Percentiles rank a stretch among this genome's conserved stretches.
Conservation (phyloP, 1,140 invertebrate species). For the Hypothenemus hampei region DNA sequence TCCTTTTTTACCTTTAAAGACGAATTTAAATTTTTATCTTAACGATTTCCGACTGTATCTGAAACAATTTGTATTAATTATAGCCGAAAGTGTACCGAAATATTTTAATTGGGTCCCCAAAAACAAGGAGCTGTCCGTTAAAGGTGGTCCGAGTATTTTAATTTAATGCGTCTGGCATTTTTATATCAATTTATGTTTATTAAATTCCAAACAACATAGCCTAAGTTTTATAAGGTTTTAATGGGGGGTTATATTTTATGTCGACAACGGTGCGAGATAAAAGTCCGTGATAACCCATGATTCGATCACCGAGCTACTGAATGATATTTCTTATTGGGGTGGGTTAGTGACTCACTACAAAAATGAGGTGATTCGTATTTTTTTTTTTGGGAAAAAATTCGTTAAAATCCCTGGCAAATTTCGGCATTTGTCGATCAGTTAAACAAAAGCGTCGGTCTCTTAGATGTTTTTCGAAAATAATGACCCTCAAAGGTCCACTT, state of each 20-base stretch:
- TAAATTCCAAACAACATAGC: constrained; percentile 28
- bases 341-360: too few species aligned
- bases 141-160: constrained; percentile 25
- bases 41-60: constrained; percentile 27
- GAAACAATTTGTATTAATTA: constrained; percentile 32
- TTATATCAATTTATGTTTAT: constrained; percentile 27
- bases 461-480: constrained; percentile 10
- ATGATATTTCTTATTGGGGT: neutral
- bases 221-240: constrained; percentile 22
- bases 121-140: constrained; percentile 26
- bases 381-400: too few species aligned
- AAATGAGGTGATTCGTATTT: too few species aligned
- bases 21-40: constrained; percentile 22
- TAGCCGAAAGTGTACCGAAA: constrained; percentile 29
- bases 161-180: constrained; percentile 27
- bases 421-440: constrained; percentile 8
- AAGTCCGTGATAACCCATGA: neutral
- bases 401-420: too few species aligned
- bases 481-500: constrained; percentile 8
- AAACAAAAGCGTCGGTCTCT: constrained; percentile 8
- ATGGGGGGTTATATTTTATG: constrained; percentile 21
- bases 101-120: constrained; percentile 29
- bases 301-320: too few species aligned
- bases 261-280: constrained; percentile 7
- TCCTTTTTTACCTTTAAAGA: constrained; percentile 12